Conservation (phyloP, 2,113 vertebrate genomes). For the Heterochromis multidens region DNA sequence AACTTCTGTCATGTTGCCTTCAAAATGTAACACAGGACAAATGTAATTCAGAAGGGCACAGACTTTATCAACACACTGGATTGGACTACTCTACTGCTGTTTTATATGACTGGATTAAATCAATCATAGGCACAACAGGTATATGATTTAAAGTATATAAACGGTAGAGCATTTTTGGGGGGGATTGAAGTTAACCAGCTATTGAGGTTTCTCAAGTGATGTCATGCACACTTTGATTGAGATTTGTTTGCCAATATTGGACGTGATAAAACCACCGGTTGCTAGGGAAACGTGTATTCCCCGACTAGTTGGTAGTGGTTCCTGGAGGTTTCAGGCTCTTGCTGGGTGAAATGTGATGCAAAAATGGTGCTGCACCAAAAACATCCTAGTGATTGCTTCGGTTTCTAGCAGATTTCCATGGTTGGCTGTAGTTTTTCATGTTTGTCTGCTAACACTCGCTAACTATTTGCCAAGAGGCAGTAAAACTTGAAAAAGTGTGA, state of each 20-base stretch:
- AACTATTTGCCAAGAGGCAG: not conserved
- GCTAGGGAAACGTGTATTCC: fast-evolving
- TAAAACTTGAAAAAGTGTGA: too few relatives aligned
- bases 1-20: not conserved
- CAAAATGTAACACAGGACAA: not conserved
- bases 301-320: not conserved
- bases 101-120: not conserved
- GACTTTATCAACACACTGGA: not conserved
- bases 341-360: not conserved
- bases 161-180: not conserved
- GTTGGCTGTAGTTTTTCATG: not conserved
- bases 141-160: not conserved
- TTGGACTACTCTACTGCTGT: not conserved
- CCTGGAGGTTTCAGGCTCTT: not conserved
- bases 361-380: not conserved
- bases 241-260: not conserved
- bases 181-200: too few relatives aligned
- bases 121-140: not conserved
- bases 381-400: not conserved
- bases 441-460: not conserved
- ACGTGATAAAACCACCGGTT: not conserved
- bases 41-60: not conserved
- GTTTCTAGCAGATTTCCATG: not conserved
- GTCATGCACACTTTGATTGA: not conserved
- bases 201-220: not conserved